Evolutionary conservation across 1,140 invertebrate genomes (phyloP), one percentile per base, ranked within the genome.

Genomic region (Caenorhabditis inopinata): DNA sequence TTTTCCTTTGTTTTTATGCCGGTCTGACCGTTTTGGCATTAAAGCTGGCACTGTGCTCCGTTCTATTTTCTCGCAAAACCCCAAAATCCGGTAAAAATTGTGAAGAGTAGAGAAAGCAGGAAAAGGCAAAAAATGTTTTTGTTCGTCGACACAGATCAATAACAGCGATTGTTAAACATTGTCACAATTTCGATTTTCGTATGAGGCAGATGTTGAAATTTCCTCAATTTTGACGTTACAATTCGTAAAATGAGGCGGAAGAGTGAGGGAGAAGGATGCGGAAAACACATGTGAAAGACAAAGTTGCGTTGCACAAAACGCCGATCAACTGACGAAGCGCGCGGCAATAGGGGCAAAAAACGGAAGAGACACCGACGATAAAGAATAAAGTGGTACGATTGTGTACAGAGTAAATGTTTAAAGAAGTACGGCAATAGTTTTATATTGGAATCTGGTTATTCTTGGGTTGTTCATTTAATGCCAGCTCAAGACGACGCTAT

Each of bases 371-470:
- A 18, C 27, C 2, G 51, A 32, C 51, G 27, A 38, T 16, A 11
- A 21, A 42, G 58, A 38, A 18, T 68, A 68, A 38, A 68, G 58
- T 68, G 58, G 58, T 68, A 68, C n/a, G 58, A 32, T 68, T 38
- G 32, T 38, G 58, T 38, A 68, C 58, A 68, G 32, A 68, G 58
- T 5, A 32, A 68, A 38, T 68, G 32, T 68, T 68, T 68, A 32
- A 68, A 68, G 58, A 68, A 68, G 58, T 68, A 68, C 58, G 35
- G 58, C 32, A 68, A 68, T 18, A n/a, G n/a, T 21, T 38, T 18
- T 58, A 58, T 58, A 58, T 68, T 68, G 58, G 38, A 68, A 68
- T 68, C 58, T 68, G 12, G 58, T 68, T 68, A 38, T 38, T n/a
- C 32, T 16, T 18, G n/a, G 16, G 32, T n/a, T 68, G 25, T n/a